Conservation (phyloP, 2,888 invertebrate species). For the Arrhopalites spinosus region DNA sequence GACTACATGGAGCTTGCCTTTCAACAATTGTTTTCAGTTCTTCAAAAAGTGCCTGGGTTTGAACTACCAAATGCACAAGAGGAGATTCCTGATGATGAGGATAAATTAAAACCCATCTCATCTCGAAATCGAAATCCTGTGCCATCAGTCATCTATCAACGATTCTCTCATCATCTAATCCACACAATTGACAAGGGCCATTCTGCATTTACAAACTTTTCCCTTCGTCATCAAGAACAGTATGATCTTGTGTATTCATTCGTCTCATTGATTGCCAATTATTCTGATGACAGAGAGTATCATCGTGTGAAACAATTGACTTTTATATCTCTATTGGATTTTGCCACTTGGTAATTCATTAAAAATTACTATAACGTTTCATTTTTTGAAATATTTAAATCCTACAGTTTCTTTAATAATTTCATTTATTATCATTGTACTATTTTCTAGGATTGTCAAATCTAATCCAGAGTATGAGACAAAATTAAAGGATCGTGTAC, state of each 20-base stretch:
- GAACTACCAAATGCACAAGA: not conserved
- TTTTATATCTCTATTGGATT: slow-evolving; percentile 10
- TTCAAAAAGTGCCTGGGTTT: not conserved
- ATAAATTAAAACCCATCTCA: not conserved
- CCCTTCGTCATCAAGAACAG: not conserved
- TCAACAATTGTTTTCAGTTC: not conserved
- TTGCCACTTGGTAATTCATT: not conserved
- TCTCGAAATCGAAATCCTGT: not conserved
- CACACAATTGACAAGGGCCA: not conserved
- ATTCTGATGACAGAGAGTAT: slow-evolving; percentile 14
- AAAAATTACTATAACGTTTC: not conserved
- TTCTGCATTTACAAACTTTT: not conserved
- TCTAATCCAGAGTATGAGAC: too few species aligned
- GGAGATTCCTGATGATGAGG: slow-evolving; percentile 1
- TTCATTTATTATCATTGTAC: too few species aligned
- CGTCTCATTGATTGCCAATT: not conserved
- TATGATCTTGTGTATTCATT: not conserved
- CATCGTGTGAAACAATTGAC: slow-evolving; percentile 4
- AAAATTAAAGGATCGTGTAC: not conserved
- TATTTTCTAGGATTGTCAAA: too few species aligned
- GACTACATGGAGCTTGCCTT: not conserved
- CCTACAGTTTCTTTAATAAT: not conserved
- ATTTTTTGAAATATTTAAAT: too few species aligned
- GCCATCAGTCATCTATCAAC: slow-evolving; percentile 1
- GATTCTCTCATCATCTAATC: slow-evolving; percentile 9